phyloP scores from a whole-genome alignment of 1,140 invertebrate genomes.

The Adelges cooleyi region DNA sequence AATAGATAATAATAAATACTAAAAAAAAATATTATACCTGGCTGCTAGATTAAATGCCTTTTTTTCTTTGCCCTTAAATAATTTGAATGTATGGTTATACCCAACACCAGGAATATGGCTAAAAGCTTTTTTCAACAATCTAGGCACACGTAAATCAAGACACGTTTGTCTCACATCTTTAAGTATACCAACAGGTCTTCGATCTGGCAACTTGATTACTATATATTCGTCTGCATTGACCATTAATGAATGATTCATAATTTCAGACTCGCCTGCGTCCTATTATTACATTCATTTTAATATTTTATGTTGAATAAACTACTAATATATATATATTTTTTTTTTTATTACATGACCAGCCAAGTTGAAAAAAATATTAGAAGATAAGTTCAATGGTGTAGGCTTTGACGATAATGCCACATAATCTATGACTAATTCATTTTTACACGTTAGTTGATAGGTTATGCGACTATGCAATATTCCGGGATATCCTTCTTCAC shows the following conservation, averaged over 20 bases:
- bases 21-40: too few relatives aligned
- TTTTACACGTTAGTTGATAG: slow-evolving; percentile 60
- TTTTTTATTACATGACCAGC: slow-evolving; percentile 63
- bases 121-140: slow-evolving; percentile 43
- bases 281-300: background rate
- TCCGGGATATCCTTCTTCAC: slow-evolving; percentile 82
- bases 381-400: slow-evolving; percentile 81
- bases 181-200: slow-evolving; percentile 39
- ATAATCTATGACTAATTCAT: slow-evolving; percentile 59
- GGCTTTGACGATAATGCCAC: slow-evolving; percentile 58
- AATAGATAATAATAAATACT: background rate
- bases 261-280: background rate
- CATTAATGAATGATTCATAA: slow-evolving; percentile 2
- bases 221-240: slow-evolving; percentile 12
- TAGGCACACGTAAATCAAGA: slow-evolving; percentile 54
- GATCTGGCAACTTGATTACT: background rate
- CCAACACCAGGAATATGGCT: slow-evolving; percentile 42
- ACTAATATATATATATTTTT: too few relatives aligned
- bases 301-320: too few relatives aligned
- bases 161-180: slow-evolving; percentile 47
- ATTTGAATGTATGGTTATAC: slow-evolving; percentile 52
- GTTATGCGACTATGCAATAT: slow-evolving; percentile 51
- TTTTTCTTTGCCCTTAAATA: background rate
- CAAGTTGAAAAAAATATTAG: slow-evolving; percentile 90
- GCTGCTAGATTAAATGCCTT: slow-evolving; percentile 7